These are phyloP conservation scores for Coregonus clupeaformis DNA, from an alignment of 2,113 vertebrate species.

Conservation along the genomic window DNA sequence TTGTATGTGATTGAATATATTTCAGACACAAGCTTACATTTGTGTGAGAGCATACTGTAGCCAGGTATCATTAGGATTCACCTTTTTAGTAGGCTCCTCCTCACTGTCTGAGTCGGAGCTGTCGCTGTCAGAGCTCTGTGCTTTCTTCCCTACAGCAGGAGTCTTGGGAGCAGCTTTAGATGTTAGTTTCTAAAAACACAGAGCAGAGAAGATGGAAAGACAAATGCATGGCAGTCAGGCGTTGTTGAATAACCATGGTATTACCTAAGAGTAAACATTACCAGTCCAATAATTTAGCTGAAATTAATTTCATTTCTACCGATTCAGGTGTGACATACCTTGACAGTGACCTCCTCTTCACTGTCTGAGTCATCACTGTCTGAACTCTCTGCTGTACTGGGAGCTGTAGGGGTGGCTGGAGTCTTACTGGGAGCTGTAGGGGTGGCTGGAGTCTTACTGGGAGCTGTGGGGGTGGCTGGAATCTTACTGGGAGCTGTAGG, in stretches of 20 bases:
- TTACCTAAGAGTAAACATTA: no score
- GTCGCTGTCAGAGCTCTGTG: background rate
- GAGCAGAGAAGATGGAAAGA: no score
- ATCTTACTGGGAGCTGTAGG: background rate
- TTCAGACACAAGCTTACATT: no score
- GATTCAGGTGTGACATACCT: background rate
- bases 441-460: no score
- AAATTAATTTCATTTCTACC: no score
- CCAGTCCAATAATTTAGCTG: no score
- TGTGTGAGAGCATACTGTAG: no score
- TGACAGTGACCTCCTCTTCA: background rate
- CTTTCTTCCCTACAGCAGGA: no score
- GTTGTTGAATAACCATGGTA: no score
- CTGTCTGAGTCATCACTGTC: conserved; percentile 1
- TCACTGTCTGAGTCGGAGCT: background rate
- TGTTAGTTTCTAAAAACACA: background rate
- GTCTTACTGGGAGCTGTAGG: background rate
- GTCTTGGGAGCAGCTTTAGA: background rate
- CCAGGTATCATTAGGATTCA: no score
- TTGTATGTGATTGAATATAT: no score
- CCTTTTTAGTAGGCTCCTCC: background rate
- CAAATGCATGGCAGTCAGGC: no score
- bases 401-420: background rate
- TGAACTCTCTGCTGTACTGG: background rate
- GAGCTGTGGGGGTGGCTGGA: background rate